Evolutionary conservation across 2,888 invertebrate species (phyloP), one percentile per base, ranked within the genome.

Genomic region (Geophilus truncorum): DNA sequence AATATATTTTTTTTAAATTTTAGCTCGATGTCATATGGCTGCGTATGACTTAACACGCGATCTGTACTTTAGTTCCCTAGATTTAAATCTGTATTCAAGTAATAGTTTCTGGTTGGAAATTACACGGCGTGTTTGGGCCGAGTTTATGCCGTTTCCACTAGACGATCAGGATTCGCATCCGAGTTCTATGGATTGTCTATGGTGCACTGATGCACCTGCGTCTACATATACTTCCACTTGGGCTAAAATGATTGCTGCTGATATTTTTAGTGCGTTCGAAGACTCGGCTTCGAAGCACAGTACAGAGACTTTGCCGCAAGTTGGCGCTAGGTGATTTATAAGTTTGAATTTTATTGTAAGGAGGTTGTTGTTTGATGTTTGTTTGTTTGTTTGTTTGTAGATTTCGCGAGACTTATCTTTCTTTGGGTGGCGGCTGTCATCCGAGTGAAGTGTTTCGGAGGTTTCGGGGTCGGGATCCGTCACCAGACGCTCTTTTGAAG

Each of bases 391-490:
- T 36, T 15, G 40, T 36, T 18, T 82, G 23, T 30, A 83, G 90
- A 82, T 96, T 93, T 85, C 90, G 93, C 83, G 92, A 94, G 81
- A 95, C 95, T 1, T 95, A 93, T 88, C 89, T 98, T 82, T 90
- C 93, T 0, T 89, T 92, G 2, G 96, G 96, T 7, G 96, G 97
- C 3, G 92, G 93, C 82, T 91, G 92, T 83, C 92, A 94, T 83
- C 92, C 95, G 0, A 91, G 91, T 82, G 94, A 97, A 88, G 91
- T 95, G 6, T 98, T 98, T 88, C 90, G 97, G 81, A 90, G 93
- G 85, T 98, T 97, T 88, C 90, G 95, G 82, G 97, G 97, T 0
- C 90, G 97, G 78, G 97, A 98, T 88, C 97, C 97, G 0, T 93
- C 93, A 0, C 92, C 93, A 0, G 92, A 93, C 85, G 94, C 95